Base-by-base conservation (phyloP, 2,797 vertebrate genomes). In the Astyanax mexicanus region DNA sequence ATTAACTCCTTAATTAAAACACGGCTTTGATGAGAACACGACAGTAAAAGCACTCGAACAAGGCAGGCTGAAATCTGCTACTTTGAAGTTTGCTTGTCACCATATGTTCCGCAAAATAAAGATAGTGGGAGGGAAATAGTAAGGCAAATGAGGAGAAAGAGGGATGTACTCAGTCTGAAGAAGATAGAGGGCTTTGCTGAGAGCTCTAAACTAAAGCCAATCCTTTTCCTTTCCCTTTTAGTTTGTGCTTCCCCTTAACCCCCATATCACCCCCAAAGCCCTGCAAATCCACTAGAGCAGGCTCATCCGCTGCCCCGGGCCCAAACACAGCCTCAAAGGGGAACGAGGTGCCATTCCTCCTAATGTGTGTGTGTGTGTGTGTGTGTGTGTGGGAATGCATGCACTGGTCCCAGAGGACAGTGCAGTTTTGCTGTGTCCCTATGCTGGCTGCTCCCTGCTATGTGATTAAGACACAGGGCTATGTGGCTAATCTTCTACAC, bases 401-500 rank as follows among this genome's bases (percentile, higher is more conserved):
- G 40, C 21, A 45, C 13, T n/a, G 21, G 12, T 35, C 32, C 19
- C 29, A 23, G 58, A 47, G 32, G 38, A 21, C 58, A 73, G 29
- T 44, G 54, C n/a, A 49, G 21, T 79, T 25, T 23, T 69, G 35
- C 37, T 58, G 49, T 69, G 44, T 47, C 35, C 32, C 19, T 60
- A 51, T 35, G 40, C 47, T 64, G 32, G 8, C 27, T 72, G 19
- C 17, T 45, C 38, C 60, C 42, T 32, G 47, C 32, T 70, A 71
- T 23, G 40, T 74, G 27, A 64, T 80, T 81, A 74, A 85, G 76
- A 75, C 82, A 82, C 75, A 77, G 84, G 76, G 78, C 81, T 81
- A 84, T 79, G 77, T 73, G 79, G 81, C 75, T 87, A 81, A 87
- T 88, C 81, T 89, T 82, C 69, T 73, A 74, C 65, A 72, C 83